These are phyloP conservation scores for Solenopsis fugax DNA, from an alignment of 1,140 invertebrate genomes.

Conservation along the genomic window DNA sequence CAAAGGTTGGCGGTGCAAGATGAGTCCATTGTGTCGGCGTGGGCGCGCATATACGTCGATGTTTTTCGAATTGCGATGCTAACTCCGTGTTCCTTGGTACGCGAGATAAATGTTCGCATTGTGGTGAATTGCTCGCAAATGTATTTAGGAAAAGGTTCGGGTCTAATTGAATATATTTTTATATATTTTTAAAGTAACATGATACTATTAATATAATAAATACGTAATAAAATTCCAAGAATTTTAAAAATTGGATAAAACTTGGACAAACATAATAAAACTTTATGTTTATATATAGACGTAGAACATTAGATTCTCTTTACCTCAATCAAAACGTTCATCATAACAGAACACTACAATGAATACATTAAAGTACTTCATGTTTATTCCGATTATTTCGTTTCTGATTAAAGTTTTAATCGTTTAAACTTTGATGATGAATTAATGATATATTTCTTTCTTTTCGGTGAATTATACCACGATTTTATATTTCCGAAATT, in stretches of 20 bases:
- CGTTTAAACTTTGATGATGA: neutral
- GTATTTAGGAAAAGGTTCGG: neutral
- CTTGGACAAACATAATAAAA: neutral
- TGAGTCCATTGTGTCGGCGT: conserved; percentile 67
- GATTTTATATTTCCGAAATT: conserved; percentile 13
- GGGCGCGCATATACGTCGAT: conserved; percentile 54
- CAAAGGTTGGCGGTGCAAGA: conserved; percentile 72
- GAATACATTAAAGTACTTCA: conserved; percentile 4
- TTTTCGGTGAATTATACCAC: neutral
- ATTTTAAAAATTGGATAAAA: neutral
- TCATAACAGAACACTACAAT: neutral
- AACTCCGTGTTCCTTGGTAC: conserved; percentile 24
- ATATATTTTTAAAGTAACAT: neutral
- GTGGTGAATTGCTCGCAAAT: neutral
- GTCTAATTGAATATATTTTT: conserved; percentile 23
- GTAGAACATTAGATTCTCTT: neutral
- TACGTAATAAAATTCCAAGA: neutral
- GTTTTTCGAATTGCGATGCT: conserved; percentile 52
- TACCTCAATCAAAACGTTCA: neutral
- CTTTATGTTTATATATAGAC: neutral
- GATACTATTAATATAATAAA: neutral
- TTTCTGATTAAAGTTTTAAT: conserved; percentile 4
- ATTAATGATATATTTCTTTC: conserved; percentile 1
- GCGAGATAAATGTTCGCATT: conserved; percentile 54
- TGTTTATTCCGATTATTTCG: neutral